Percentiles rank a stretch among this genome's conserved stretches.
These are phyloP conservation scores for Spheniscus mendiculus DNA, from an alignment of 2,113 vertebrate genomes.

Conservation along the genomic window DNA sequence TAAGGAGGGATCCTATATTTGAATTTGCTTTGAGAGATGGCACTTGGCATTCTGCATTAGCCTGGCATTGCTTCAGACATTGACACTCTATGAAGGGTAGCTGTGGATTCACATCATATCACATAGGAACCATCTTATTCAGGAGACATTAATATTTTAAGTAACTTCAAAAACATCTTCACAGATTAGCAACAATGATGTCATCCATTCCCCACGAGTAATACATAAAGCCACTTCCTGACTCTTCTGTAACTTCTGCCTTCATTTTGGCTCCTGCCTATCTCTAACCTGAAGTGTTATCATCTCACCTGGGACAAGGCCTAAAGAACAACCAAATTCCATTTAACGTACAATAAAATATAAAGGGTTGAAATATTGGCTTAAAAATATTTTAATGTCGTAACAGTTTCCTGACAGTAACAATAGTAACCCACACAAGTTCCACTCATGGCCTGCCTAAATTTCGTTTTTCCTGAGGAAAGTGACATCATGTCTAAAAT, in stretches of 20 bases:
- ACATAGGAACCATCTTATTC: background rate
- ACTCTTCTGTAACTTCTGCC: background rate
- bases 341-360: background rate
- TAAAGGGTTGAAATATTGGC: background rate
- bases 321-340: background rate
- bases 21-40: background rate
- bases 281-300: background rate
- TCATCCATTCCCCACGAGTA: background rate
- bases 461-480: background rate
- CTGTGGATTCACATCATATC: background rate
- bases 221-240: background rate
- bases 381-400: background rate
- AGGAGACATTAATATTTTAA: background rate
- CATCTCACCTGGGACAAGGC: background rate
- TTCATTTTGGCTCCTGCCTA: background rate
- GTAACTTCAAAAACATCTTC: background rate
- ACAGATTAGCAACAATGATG: background rate
- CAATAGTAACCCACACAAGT: background rate
- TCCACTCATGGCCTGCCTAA: background rate
- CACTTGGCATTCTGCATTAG: background rate
- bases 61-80: background rate
- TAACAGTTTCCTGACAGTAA: background rate
- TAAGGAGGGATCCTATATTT: background rate
- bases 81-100: background rate
- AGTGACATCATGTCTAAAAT: background rate